Percentiles rank a stretch among this genome's conserved stretches.
Evolutionary conservation across 2,113 vertebrate genomes (phyloP).

Genomic region (Nannospalax galili): DNA sequence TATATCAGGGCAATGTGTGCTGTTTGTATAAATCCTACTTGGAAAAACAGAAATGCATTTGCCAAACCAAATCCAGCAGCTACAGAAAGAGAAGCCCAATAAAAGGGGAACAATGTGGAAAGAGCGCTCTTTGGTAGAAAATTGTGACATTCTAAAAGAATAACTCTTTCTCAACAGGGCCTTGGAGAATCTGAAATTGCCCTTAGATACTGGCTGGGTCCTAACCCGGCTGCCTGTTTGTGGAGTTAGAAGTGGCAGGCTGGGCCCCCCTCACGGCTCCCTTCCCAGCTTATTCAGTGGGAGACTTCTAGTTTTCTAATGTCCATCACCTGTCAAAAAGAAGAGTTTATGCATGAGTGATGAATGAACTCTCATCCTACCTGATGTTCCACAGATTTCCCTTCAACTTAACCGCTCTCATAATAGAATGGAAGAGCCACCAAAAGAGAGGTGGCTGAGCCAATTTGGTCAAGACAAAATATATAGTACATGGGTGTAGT

Average conservation of each 20-base stretch:
- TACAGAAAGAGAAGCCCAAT: background rate
- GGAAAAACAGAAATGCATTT: constrained; percentile 4
- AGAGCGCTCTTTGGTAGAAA: background rate
- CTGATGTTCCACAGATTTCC: background rate
- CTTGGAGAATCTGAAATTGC: fast-evolving
- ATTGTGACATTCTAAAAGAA: background rate
- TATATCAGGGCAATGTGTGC: background rate
- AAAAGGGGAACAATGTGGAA: background rate
- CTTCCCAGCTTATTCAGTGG: fast-evolving
- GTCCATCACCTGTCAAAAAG: background rate
- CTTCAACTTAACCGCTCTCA: background rate
- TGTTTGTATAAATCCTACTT: constrained; percentile 40
- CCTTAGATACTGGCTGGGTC: too few relatives aligned
- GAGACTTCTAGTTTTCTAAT: background rate
- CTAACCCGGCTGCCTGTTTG: background rate
- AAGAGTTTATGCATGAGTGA: background rate
- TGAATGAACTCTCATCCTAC: background rate
- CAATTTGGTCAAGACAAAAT: background rate
- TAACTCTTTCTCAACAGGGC: background rate
- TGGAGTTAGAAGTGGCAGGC: background rate
- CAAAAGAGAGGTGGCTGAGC: background rate
- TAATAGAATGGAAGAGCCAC: background rate
- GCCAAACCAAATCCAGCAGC: background rate
- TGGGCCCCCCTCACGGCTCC: background rate
- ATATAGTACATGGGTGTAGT: background rate